A percentile compares a stretch with the other conserved stretches of the same genome.
Evolutionary conservation across 92 coral and sea anemone species (phyloP).

Genomic region (Scolanthus callimorphus): DNA sequence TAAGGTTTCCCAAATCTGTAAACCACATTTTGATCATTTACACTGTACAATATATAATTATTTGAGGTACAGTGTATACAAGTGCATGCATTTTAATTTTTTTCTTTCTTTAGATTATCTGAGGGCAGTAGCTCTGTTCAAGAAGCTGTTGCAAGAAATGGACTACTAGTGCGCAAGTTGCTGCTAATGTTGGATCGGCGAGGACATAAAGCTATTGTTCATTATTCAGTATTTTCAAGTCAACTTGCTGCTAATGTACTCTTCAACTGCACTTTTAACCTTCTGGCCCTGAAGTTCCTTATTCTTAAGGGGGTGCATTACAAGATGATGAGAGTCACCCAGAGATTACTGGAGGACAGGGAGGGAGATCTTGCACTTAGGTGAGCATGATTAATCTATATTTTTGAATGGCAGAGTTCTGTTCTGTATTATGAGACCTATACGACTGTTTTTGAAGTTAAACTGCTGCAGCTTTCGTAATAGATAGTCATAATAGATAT

Average conservation of each 20-base stretch:
- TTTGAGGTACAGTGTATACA: too few species aligned
- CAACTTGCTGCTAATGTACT: conserved; percentile 50
- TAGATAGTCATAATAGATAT: too few species aligned
- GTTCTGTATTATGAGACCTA: too few species aligned
- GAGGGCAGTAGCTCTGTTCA: conserved; percentile 38
- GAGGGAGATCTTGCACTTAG: conserved; percentile 46
- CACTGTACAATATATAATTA: not conserved
- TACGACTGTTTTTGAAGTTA: too few species aligned
- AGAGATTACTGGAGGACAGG: conserved; percentile 21
- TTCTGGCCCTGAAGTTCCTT: conserved; percentile 19
- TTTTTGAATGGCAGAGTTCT: too few species aligned
- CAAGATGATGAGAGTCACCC: conserved; percentile 43
- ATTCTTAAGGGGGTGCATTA: conserved; percentile 33
- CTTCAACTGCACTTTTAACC: conserved; percentile 62
- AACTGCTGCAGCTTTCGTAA: too few species aligned
- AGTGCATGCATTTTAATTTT: too few species aligned
- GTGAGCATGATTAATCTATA: conserved; percentile 19
- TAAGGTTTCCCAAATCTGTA: too few species aligned
- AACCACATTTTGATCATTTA: not conserved
- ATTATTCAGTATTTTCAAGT: conserved; percentile 54
- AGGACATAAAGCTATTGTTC: conserved; percentile 12
- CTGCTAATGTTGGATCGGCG: conserved; percentile 43
- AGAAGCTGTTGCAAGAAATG: conserved; percentile 37
- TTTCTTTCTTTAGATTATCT: conserved; percentile 26
- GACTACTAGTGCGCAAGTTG: conserved; percentile 40